phyloP scores from a whole-genome alignment of 2,797 vertebrate species.

The Spinus pinus region DNA sequence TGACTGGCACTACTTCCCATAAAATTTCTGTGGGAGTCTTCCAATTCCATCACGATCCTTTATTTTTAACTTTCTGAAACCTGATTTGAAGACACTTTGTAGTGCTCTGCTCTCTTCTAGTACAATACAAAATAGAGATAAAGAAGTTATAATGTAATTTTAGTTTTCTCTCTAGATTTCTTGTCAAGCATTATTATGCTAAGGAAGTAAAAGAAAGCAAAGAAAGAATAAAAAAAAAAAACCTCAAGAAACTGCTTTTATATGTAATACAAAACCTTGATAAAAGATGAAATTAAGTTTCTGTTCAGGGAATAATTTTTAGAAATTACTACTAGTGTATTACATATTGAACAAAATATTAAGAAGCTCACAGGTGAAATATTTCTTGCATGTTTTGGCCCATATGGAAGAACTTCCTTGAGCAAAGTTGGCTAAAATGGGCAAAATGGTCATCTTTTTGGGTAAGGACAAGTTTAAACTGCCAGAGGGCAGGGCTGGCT shows the following conservation, averaged over 20 bases:
- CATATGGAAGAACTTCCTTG: fast-evolving
- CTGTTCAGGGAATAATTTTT: background rate
- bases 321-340: background rate
- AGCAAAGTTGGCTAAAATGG: background rate
- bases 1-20: background rate
- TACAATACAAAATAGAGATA: background rate
- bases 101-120: background rate
- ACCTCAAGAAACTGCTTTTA: background rate
- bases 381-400: background rate
- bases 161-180: background rate
- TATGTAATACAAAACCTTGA: background rate
- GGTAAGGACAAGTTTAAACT: background rate
- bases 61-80: background rate
- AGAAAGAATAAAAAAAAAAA: background rate
- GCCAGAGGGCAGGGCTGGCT: background rate
- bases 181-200: background rate
- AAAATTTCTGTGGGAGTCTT: background rate
- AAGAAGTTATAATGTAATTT: background rate
- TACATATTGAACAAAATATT: background rate
- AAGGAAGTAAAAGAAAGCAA: background rate
- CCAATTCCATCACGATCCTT: background rate
- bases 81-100: background rate
- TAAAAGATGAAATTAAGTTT: background rate
- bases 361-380: background rate
- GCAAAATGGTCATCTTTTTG: background rate